A percentile compares a stretch with the other conserved stretches of the same genome.
phyloP scores from a whole-genome alignment of 2,888 invertebrate species.

The Keiferia lycopersicella region DNA sequence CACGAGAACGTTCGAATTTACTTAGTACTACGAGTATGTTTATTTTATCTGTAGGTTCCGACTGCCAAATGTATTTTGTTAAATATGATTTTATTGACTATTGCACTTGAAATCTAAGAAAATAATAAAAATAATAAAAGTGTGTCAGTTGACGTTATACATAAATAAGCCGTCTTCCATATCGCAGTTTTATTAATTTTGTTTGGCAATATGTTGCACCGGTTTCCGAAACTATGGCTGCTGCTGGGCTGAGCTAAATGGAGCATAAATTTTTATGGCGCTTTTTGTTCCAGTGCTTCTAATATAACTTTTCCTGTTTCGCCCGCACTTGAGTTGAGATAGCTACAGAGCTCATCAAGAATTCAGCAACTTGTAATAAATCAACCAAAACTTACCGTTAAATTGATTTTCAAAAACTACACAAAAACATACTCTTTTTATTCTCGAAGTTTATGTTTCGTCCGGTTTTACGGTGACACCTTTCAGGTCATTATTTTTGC shows the following conservation, averaged over 20 bases:
- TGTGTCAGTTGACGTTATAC: too few relatives aligned
- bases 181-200: conserved; percentile 64
- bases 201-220: conserved; percentile 73
- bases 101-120: not conserved
- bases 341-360: conserved; percentile 23
- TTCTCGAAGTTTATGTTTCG: too few relatives aligned
- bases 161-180: conserved; percentile 21
- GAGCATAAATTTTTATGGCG: conserved; percentile 72
- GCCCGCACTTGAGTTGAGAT: conserved; percentile 13
- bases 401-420: not conserved
- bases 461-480: not conserved
- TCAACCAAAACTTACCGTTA: not conserved
- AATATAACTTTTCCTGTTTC: conserved; percentile 45
- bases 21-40: too few relatives aligned
- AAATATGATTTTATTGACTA: not conserved
- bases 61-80: too few relatives aligned
- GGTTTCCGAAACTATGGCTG: conserved; percentile 67
- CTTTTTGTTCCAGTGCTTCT: conserved; percentile 59
- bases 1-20: too few relatives aligned
- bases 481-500: not conserved
- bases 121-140: too few relatives aligned
- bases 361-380: not conserved
- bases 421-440: too few relatives aligned
- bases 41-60: too few relatives aligned
- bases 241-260: conserved; percentile 67